Evolutionary conservation across 2,888 invertebrate species (phyloP), one percentile per base, ranked within the genome.

Genomic region (Harpalus rufipes): DNA sequence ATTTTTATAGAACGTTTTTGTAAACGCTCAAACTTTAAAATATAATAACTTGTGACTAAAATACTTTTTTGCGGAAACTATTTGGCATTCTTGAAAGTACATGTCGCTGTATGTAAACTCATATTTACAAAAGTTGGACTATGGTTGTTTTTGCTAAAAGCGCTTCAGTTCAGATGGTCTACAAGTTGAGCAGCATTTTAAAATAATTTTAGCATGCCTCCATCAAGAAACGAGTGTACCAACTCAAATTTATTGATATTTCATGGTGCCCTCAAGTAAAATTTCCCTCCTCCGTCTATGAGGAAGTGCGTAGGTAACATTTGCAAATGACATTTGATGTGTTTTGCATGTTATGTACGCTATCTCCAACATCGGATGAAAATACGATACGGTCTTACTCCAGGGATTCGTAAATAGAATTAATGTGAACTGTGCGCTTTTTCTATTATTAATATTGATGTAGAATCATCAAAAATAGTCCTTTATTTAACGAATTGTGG

Each of bases 301-400:
- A 1, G n/a, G 39, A 68, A 39, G 14, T 39, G 5, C 39, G 39
- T 41, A 14, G 21, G 10, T 5, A n/a, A 68, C 68, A 39, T 68
- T 68, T 68, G 68, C 68, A 68, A 68, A 68, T 68, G 68, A 68
- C 68, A 68, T 68, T 68, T 68, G 68, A 68, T 68, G 68, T 68
- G 68, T 68, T 68, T 68, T 68, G 68, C 68, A 68, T 68, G 68
- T 68, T 68, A 32, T 7, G 32, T 14, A 8, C 4, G 25, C 68
- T 68, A 68, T 68, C 68, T 68, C 68, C 18, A 7, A 7, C 32
- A 68, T 68, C 68, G 68, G 63, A 5, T 68, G 68, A 39, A 68
- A 68, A 68, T 68, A 68, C 14, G 68, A 39, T 68, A 68, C n/a
- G 39, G 32, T 14, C n/a, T 14, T n/a, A 39, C 68, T 6, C 68